Conservation (phyloP, 2,797 vertebrate genomes). For the Oreochromis grahami region DNA sequence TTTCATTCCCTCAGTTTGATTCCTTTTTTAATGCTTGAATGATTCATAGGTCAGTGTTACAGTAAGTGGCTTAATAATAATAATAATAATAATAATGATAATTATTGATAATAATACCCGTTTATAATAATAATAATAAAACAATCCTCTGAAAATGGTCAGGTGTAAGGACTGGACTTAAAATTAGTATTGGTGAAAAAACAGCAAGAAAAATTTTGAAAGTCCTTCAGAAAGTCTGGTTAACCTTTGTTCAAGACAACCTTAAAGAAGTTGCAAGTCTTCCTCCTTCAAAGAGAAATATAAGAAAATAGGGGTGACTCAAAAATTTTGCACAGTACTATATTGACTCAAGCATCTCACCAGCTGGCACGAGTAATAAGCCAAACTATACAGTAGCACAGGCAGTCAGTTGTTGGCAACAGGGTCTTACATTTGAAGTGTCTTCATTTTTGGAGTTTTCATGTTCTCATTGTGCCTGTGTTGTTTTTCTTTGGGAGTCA, state of each 20-base stretch:
- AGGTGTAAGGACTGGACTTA: background rate
- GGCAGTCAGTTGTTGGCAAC: background rate
- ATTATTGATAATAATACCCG: too few relatives aligned
- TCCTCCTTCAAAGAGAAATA: background rate
- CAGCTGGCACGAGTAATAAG: background rate
- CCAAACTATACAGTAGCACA: background rate
- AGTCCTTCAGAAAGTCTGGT: background rate
- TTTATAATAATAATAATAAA: background rate
- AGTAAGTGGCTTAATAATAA: background rate
- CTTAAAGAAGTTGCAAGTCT: background rate
- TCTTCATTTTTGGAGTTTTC: background rate
- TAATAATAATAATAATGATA: too few relatives aligned
- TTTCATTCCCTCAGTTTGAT: background rate
- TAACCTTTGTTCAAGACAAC: background rate
- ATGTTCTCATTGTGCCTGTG: background rate
- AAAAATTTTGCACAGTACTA: background rate
- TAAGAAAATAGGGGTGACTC: background rate
- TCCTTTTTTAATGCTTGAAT: background rate
- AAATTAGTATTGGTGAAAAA: background rate
- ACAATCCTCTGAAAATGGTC: background rate
- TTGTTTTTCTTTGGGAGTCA: background rate
- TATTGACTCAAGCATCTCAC: background rate
- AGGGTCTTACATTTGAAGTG: background rate
- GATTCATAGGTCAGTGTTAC: background rate
- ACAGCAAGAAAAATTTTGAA: background rate